Evolutionary conservation across 2,113 vertebrate species (phyloP), one percentile per base, ranked within the genome.

Genomic region (Pelusios castaneus): DNA sequence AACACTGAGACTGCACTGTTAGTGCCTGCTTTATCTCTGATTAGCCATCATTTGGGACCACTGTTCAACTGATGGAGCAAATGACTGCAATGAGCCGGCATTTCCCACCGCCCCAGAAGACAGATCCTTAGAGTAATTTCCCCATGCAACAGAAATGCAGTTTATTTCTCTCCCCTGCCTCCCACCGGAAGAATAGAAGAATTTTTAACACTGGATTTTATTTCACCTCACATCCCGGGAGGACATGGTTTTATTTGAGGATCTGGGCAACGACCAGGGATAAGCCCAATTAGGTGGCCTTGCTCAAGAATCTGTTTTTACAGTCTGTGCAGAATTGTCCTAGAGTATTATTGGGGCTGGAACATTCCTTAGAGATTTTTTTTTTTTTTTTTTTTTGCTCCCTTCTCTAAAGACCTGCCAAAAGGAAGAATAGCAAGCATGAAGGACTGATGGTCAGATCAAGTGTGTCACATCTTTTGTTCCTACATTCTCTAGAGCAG

Each of bases 1-100:
- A 80, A 80, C 85, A 55, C 94, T 92, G 90, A 93, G 78, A n/a
- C 90, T 88, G 78, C 96, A 92, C 96, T 87, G 95, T 85, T 96
- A 97, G 94, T 96, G 93, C 91, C 96, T 95, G 86, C 95, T 96
- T 96, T 97, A 80, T 95, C 92, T 94, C 93, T 95, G 97, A 97
- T 97, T 96, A 97, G 93, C 93, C 92, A 86, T 97, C 96, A 95
- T 89, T 88, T 89, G 96, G 96, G 95, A 95, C 91, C 92, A 87
- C 86, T 96, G 81, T 80, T 97, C 90, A 80, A 67, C 89, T 85
- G 93, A 94, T 94, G 93, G 89, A 87, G 83, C 95, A 95, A 92
- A 97, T 87, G 88, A 92, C 81, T 87, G 94, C 92, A 95, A 91
- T 92, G 93, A 94, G 94, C 82, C 94, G 92, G 92, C 83, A 90